phyloP scores from a whole-genome alignment of 2,888 invertebrate species.

The Pristionchus mayeri region DNA sequence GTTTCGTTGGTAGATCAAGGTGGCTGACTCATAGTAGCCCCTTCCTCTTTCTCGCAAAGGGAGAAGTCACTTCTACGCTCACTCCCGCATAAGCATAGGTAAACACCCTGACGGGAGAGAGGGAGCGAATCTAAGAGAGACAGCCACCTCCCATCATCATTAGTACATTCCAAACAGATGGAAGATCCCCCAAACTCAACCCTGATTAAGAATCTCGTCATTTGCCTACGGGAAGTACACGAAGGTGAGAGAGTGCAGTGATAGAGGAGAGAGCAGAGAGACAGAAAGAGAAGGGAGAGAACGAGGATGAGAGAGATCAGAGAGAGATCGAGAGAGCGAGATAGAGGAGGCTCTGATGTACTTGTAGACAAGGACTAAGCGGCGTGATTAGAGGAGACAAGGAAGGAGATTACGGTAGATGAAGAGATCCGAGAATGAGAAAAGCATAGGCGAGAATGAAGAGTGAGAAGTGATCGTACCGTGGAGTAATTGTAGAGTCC shows the following conservation, averaged over 20 bases:
- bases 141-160: constrained; percentile 1
- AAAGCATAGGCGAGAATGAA: background rate
- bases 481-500: constrained; percentile 76
- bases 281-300: background rate
- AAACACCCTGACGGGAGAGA: constrained; percentile 33
- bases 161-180: constrained; percentile 41
- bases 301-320: background rate
- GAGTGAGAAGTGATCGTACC: constrained; percentile 52
- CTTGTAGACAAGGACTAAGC: constrained; percentile 26
- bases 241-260: background rate
- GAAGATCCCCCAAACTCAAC: constrained; percentile 21
- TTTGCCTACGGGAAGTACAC: constrained; percentile 41
- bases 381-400: constrained; percentile 3
- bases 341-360: background rate
- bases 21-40: constrained; percentile 24
- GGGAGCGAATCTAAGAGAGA: background rate
- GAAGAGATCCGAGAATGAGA: too few relatives aligned
- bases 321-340: background rate
- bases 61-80: constrained; percentile 36
- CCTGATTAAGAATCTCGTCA: constrained; percentile 32
- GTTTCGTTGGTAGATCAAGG: constrained; percentile 21
- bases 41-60: background rate
- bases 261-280: background rate
- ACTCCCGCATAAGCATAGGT: constrained; percentile 41
- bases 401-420: constrained; percentile 21